A percentile compares a stretch with the other conserved stretches of the same genome.
Evolutionary conservation across 1,140 invertebrate species (phyloP).

Genomic region (Globodera rostochiensis): DNA sequence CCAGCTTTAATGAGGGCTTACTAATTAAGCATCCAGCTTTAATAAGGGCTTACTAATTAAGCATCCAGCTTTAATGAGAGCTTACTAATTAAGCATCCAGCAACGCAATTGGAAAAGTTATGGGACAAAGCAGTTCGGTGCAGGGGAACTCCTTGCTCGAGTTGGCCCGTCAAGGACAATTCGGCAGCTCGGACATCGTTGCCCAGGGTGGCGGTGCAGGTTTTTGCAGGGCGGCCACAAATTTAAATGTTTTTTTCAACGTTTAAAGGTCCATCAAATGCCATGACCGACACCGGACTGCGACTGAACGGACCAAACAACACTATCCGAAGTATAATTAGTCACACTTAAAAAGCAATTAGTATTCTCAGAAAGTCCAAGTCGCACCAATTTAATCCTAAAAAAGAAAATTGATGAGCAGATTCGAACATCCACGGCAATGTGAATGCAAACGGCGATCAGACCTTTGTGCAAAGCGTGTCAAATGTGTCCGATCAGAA

Average conservation of each 20-base stretch:
- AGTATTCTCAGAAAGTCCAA: not conserved
- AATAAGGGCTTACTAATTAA: no score
- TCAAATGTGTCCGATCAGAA: constrained; percentile 6
- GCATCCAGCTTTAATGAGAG: no score
- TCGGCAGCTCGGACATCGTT: not conserved
- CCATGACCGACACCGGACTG: constrained; percentile 9
- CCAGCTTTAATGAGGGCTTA: no score
- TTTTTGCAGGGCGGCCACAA: not conserved
- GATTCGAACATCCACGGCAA: constrained; percentile 9
- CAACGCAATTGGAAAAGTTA: not conserved
- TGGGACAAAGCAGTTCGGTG: constrained; percentile 1
- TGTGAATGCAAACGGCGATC: constrained; percentile 21
- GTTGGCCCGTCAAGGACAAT: not conserved
- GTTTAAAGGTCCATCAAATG: constrained; percentile 13
- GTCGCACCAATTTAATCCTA: not conserved
- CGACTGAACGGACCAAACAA: constrained; percentile 10
- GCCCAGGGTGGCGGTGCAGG: constrained; percentile 22
- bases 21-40: no score
- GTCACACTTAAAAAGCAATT: not conserved
- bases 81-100: not conserved
- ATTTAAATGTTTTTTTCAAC: not conserved
- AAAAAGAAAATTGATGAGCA: constrained; percentile 12
- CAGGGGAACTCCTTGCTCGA: constrained; percentile 4
- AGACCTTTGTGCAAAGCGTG: constrained; percentile 18
- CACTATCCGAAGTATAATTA: constrained; percentile 6